Conservation (phyloP, 2,113 vertebrate genomes). For the Crotalus tigris region DNA sequence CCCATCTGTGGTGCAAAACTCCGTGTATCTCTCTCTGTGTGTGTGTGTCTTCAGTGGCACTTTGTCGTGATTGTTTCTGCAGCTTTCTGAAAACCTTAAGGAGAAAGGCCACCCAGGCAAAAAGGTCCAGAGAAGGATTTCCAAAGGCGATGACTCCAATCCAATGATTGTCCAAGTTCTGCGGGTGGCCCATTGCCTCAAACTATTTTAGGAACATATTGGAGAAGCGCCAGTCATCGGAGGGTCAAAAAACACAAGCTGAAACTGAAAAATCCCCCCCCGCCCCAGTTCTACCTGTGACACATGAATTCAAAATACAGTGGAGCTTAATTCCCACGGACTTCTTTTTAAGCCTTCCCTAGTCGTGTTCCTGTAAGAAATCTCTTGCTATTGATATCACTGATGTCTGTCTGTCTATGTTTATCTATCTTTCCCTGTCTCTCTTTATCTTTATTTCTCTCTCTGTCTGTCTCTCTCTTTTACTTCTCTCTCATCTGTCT, state of each 20-base stretch:
- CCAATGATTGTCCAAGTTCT: neutral
- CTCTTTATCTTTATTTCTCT: no score
- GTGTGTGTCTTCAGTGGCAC: neutral
- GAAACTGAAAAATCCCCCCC: neutral
- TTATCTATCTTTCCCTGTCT: no score
- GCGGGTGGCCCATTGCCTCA: neutral
- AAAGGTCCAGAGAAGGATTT: neutral
- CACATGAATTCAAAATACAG: neutral
- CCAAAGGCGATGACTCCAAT: neutral
- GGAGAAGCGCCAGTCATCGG: no score
- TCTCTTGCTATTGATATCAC: neutral
- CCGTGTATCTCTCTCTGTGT: no score
- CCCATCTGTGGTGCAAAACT: conserved; percentile 26
- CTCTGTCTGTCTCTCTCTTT: no score
- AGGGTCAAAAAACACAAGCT: neutral
- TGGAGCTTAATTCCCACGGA: neutral
- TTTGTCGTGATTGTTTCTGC: neutral
- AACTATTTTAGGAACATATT: neutral
- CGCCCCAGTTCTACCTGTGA: neutral
- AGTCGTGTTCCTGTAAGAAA: neutral
- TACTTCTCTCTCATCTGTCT: no score
- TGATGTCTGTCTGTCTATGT: neutral
- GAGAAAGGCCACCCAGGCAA: neutral
- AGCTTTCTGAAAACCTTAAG: neutral
- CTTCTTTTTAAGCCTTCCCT: neutral